phyloP scores from a whole-genome alignment of 2,888 invertebrate genomes.

The Sarcophaga caerulescens region DNA sequence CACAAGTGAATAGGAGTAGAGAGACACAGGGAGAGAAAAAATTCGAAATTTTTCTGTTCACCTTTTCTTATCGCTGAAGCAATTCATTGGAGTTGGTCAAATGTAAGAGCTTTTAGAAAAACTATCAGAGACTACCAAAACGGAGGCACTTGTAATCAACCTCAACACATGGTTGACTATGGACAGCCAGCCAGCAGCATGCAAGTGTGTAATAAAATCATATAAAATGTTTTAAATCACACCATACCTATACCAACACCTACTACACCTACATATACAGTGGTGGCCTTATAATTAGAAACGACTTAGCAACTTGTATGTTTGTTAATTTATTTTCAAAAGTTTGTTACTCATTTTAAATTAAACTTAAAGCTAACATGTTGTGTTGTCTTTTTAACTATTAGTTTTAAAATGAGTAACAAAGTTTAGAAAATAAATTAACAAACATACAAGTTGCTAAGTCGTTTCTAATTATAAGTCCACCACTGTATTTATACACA shows the following conservation, averaged over 20 bases:
- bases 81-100: neutral
- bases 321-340: too few species aligned
- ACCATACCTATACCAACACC: neutral
- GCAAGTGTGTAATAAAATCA: neutral
- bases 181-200: neutral
- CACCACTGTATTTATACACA: neutral
- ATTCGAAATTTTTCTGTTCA: slow-evolving; percentile 6
- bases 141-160: neutral
- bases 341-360: too few species aligned
- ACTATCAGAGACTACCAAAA: slow-evolving; percentile 9
- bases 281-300: too few species aligned
- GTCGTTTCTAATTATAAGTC: too few species aligned
- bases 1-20: neutral
- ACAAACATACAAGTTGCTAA: too few species aligned
- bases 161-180: neutral
- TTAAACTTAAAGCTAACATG: too few species aligned
- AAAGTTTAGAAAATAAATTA: too few species aligned
- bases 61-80: slow-evolving; percentile 3
- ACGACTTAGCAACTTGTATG: too few species aligned
- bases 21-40: neutral
- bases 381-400: too few species aligned
- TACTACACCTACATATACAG: neutral
- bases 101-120: slow-evolving; percentile 31
- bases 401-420: too few species aligned
- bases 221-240: slow-evolving; percentile 1